Evolutionary conservation across 2,797 vertebrate species (phyloP).

Genomic region (Gambelia wislizenii): DNA sequence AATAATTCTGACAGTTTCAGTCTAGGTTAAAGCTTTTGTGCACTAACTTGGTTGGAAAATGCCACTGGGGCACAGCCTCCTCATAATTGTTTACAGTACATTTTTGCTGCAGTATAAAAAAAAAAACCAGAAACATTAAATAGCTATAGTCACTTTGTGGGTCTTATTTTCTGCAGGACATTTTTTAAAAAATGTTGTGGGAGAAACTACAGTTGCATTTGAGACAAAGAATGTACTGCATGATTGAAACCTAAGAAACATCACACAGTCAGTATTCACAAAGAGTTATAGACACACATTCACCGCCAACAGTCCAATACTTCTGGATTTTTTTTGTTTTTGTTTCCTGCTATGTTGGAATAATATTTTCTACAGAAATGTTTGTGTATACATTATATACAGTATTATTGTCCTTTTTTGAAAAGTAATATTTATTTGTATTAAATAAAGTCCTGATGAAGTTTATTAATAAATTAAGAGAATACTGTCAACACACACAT

Average conservation of each 20-base stretch:
- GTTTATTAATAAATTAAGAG: slow-evolving; percentile 78
- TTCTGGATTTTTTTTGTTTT: slow-evolving; percentile 69
- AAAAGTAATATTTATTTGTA: slow-evolving; percentile 83
- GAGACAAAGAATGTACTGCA: slow-evolving; percentile 83
- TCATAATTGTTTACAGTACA: slow-evolving; percentile 83
- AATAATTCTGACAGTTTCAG: slow-evolving; percentile 83
- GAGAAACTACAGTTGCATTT: slow-evolving; percentile 81
- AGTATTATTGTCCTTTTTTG: slow-evolving; percentile 81
- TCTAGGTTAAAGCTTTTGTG: slow-evolving; percentile 86
- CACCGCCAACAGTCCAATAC: slow-evolving; percentile 80
- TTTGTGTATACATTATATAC: slow-evolving; percentile 92
- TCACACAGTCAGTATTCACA: slow-evolving; percentile 83
- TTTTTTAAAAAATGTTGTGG: slow-evolving; percentile 76
- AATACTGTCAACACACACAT: slow-evolving; percentile 82
- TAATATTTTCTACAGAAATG: slow-evolving; percentile 89
- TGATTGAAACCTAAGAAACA: slow-evolving; percentile 86
- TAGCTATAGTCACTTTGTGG: slow-evolving; percentile 84
- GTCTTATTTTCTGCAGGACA: slow-evolving; percentile 81
- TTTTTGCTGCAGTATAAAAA: slow-evolving; percentile 84
- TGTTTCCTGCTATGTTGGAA: slow-evolving; percentile 83
- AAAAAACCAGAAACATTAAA: slow-evolving; percentile 80
- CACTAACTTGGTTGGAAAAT: slow-evolving; percentile 86
- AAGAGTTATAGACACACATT: slow-evolving; percentile 82
- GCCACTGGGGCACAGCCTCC: slow-evolving; percentile 84
- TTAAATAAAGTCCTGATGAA: slow-evolving; percentile 83